Evolutionary conservation across 2,888 invertebrate species (phyloP).

Genomic region (Hesperia comma): DNA sequence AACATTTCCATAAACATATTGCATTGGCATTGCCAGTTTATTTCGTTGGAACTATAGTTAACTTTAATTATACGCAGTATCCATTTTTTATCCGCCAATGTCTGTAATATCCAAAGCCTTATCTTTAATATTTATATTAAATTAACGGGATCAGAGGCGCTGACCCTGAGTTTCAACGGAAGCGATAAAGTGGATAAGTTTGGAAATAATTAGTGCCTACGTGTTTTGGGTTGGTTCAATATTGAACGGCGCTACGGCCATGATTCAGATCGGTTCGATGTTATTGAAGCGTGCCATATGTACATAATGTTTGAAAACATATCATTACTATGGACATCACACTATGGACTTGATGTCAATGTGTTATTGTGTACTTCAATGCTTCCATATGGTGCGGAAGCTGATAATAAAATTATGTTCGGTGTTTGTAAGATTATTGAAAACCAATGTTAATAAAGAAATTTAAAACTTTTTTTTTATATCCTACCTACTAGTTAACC

Average conservation of each 20-base stretch:
- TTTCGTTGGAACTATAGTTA: no score
- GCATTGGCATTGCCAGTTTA: no score
- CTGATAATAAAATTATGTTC: background rate
- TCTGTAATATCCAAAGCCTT: no score
- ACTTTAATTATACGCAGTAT: no score
- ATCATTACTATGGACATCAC: slow-evolving; percentile 38
- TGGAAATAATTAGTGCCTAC: slow-evolving; percentile 1
- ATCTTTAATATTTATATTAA: no score
- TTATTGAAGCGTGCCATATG: slow-evolving; percentile 45
- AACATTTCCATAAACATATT: no score
- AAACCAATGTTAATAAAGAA: slow-evolving; percentile 6
- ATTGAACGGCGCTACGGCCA: slow-evolving; percentile 39
- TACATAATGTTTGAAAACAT: slow-evolving; percentile 40
- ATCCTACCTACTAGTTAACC: no score
- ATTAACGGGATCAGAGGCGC: no score
- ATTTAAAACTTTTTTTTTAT: no score
- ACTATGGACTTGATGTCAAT: slow-evolving; percentile 21
- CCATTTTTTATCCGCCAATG: no score
- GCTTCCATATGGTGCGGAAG: slow-evolving; percentile 14
- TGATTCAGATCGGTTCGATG: slow-evolving; percentile 37
- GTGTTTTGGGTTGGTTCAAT: slow-evolving; percentile 3
- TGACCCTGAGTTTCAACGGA: no score
- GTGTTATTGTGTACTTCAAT: slow-evolving; percentile 8
- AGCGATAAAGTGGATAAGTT: background rate
- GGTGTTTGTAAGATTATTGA: background rate